Conservation (phyloP, 2,888 invertebrate species). For the Microdon myrmicae region DNA sequence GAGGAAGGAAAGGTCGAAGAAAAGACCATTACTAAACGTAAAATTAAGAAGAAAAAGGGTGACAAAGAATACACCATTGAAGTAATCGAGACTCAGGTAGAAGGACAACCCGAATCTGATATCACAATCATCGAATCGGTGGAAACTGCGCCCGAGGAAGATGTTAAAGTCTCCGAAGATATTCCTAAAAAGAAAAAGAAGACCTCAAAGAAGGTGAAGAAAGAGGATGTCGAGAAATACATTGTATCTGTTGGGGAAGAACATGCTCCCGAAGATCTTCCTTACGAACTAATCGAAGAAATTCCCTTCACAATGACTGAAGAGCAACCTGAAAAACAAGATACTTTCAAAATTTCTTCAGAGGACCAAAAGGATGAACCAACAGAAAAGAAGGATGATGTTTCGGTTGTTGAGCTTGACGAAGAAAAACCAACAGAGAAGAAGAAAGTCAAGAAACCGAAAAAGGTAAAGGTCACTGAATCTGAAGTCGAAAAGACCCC, state of each 20-base stretch:
- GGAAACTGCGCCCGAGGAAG: slow-evolving; percentile 56
- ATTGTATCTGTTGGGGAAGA: slow-evolving; percentile 60
- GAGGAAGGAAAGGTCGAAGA: slow-evolving; percentile 62
- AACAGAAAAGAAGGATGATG: slow-evolving; percentile 11
- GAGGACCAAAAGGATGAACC: slow-evolving; percentile 35
- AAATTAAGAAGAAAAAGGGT: slow-evolving; percentile 67
- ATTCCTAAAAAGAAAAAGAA: slow-evolving; percentile 43
- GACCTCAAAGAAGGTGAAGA: slow-evolving; percentile 46
- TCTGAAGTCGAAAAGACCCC: slow-evolving; percentile 68
- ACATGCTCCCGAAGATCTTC: slow-evolving; percentile 30
- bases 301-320: slow-evolving; percentile 3
- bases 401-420: slow-evolving; percentile 46
- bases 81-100: slow-evolving; percentile 65
- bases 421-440: slow-evolving; percentile 49
- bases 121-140: slow-evolving; percentile 63
- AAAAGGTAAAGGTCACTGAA: slow-evolving; percentile 61
- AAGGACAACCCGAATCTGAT: slow-evolving; percentile 64
- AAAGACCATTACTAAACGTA: slow-evolving; percentile 66
- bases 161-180: slow-evolving; percentile 35
- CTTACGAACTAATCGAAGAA: slow-evolving; percentile 27
- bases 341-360: slow-evolving; percentile 21
- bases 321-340: slow-evolving; percentile 13
- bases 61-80: slow-evolving; percentile 67
- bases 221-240: slow-evolving; percentile 55
- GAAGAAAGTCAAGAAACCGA: slow-evolving; percentile 63